Evolutionary conservation across 2,797 vertebrate species (phyloP).

Genomic region (Galagoides demidoff): DNA sequence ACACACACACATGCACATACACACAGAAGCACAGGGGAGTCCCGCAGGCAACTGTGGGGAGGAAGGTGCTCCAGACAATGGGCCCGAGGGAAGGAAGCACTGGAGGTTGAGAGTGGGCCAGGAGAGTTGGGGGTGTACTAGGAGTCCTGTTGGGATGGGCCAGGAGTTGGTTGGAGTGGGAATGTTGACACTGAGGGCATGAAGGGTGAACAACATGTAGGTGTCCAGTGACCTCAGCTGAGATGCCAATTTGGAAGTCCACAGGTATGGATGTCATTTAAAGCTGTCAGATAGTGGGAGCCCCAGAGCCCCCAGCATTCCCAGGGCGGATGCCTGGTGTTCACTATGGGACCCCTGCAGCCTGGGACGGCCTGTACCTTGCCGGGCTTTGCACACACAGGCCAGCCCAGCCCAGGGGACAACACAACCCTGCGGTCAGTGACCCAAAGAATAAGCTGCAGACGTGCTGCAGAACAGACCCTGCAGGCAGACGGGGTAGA

Average conservation of each 20-base stretch:
- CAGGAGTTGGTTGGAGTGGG: background rate
- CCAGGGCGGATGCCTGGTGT: background rate
- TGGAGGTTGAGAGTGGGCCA: background rate
- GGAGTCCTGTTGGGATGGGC: too few species aligned
- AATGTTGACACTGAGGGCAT: accelerated
- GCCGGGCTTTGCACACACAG: background rate
- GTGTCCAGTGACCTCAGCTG: background rate
- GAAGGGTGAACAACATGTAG: background rate
- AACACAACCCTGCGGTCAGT: background rate
- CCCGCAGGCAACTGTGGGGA: background rate
- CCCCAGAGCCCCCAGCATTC: background rate
- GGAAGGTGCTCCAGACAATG: background rate
- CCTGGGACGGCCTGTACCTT: background rate
- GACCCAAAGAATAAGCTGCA: background rate
- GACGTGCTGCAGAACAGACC: background rate
- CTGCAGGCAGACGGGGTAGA: background rate
- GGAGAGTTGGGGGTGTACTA: accelerated
- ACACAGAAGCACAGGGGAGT: background rate
- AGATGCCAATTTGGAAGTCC: background rate
- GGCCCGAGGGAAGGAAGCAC: background rate
- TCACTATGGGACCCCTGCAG: background rate
- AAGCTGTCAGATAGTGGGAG: background rate
- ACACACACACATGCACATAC: background rate
- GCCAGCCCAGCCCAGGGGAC: background rate
- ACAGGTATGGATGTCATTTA: too few species aligned